Evolutionary conservation across 2,113 vertebrate species (phyloP).

Genomic region (Falcunculus frontatus): DNA sequence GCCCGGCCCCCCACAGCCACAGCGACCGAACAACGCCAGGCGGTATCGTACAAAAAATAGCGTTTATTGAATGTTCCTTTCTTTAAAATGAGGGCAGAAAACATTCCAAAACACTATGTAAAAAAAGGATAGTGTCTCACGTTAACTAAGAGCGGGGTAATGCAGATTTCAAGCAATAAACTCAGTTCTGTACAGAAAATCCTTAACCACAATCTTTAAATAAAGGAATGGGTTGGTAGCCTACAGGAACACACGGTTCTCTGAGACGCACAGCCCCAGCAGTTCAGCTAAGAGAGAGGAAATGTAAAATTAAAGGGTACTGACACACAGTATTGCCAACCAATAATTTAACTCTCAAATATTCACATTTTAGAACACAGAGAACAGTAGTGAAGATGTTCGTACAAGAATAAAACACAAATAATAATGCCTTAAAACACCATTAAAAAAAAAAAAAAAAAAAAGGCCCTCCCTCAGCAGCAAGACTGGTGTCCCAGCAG

Average conservation of each 20-base stretch:
- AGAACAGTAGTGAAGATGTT: neutral
- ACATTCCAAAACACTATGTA: fast-evolving
- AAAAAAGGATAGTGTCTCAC: neutral
- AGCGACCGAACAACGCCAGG: fast-evolving
- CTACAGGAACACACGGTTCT: fast-evolving
- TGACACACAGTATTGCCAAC: neutral
- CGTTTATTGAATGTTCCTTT: neutral
- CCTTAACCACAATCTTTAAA: neutral
- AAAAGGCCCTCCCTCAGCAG: neutral
- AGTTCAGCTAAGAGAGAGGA: fast-evolving
- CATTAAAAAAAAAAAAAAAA: too few relatives aligned
- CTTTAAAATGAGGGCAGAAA: neutral
- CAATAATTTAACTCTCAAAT: neutral
- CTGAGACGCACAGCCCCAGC: neutral
- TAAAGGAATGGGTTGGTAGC: fast-evolving
- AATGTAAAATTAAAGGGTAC: neutral
- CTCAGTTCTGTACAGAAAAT: neutral
- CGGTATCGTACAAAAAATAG: fast-evolving
- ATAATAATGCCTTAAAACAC: neutral
- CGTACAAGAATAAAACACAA: neutral
- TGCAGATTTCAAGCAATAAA: neutral
- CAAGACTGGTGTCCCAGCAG: neutral
- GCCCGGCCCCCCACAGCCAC: fast-evolving
- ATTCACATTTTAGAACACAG: neutral
- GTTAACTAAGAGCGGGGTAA: too few relatives aligned